Conservation (phyloP, 2,888 invertebrate genomes). For the Philopedon plagiatum region DNA sequence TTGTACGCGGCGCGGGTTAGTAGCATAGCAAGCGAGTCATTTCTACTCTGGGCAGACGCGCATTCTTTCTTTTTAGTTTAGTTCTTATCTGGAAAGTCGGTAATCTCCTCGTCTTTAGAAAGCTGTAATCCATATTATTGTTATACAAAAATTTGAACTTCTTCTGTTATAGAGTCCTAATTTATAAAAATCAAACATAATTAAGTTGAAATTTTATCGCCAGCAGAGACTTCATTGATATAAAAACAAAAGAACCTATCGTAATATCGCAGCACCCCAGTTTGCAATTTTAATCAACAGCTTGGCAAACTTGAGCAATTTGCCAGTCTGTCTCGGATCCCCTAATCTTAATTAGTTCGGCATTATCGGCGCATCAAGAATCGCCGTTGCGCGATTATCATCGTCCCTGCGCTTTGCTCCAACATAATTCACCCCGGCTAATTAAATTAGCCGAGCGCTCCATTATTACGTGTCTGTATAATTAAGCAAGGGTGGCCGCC, state of each 20-base stretch:
- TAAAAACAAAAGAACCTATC: neutral
- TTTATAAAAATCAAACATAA: too few relatives aligned
- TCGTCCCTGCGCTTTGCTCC: constrained; percentile 37
- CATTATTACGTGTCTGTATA: constrained; percentile 46
- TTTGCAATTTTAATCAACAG: constrained; percentile 31
- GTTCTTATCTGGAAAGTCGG: too few relatives aligned
- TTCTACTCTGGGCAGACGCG: too few relatives aligned
- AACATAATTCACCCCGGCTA: constrained; percentile 42
- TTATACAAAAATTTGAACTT: too few relatives aligned
- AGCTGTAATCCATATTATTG: too few relatives aligned
- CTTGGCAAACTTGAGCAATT: constrained; percentile 25
- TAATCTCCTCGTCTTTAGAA: too few relatives aligned
- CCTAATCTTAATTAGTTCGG: constrained; percentile 48
- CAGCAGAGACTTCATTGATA: too few relatives aligned
- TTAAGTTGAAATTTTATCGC: too few relatives aligned
- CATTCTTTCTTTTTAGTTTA: too few relatives aligned
- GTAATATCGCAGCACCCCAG: neutral
- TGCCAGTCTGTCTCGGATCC: constrained; percentile 29
- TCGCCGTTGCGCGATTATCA: constrained; percentile 41
- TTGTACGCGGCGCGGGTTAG: too few relatives aligned
- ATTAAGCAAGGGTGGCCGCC: constrained; percentile 39
- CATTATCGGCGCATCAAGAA: constrained; percentile 45
- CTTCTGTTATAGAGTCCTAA: too few relatives aligned
- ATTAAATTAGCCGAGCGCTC: constrained; percentile 44
- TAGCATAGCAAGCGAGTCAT: too few relatives aligned